A percentile compares a stretch with the other conserved stretches of the same genome.
phyloP scores from a whole-genome alignment of 2,113 vertebrate genomes.

The Jaculus jaculus region DNA sequence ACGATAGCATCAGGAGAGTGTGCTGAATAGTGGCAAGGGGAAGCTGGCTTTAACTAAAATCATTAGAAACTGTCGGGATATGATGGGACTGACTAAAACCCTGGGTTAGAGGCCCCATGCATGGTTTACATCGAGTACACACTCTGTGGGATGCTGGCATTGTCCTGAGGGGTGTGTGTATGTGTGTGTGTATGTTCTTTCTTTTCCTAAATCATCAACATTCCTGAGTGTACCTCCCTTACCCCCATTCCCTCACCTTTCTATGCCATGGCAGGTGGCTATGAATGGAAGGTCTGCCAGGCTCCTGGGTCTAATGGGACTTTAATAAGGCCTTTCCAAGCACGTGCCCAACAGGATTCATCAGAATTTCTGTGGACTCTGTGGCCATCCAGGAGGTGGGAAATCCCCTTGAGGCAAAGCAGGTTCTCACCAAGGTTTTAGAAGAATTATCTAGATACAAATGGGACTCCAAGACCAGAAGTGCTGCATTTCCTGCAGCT shows the following conservation, averaged over 20 bases:
- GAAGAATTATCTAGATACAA: background rate
- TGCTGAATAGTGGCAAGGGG: too few species aligned
- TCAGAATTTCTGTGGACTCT: background rate
- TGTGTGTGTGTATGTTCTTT: background rate
- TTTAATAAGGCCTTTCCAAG: background rate
- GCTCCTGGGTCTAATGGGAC: background rate
- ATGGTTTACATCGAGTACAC: background rate
- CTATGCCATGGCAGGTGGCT: background rate
- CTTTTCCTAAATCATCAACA: background rate
- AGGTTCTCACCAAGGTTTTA: background rate
- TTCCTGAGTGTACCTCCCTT: background rate
- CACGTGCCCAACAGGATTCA: background rate
- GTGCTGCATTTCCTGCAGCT: background rate
- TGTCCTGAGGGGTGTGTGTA: background rate
- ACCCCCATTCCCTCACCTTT: background rate
- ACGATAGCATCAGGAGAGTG: too few species aligned
- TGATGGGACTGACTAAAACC: background rate
- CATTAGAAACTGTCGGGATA: background rate
- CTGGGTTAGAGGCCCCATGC: background rate
- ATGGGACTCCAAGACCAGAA: background rate
- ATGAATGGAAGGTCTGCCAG: background rate
- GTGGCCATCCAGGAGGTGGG: too few species aligned
- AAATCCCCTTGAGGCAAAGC: background rate
- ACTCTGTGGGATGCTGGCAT: background rate
- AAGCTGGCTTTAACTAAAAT: background rate